phyloP scores from a whole-genome alignment of 2,888 invertebrate species.

The Sarcophaga subvicina region DNA sequence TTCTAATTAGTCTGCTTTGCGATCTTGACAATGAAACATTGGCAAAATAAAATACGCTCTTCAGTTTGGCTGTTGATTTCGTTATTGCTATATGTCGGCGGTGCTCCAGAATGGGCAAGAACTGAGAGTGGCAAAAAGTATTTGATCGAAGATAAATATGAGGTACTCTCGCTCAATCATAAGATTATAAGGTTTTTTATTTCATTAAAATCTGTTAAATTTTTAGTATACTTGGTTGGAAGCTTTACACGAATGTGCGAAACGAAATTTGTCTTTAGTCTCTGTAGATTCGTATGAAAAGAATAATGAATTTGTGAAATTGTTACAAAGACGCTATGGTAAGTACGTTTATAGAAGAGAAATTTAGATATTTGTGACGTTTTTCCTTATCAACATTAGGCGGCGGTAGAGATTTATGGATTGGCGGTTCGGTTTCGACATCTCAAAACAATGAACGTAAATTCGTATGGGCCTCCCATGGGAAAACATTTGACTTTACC shows the following conservation, averaged over 20 bases:
- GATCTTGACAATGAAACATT: constrained; percentile 60
- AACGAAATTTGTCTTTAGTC: constrained; percentile 47
- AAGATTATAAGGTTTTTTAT: not conserved
- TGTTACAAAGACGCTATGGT: constrained; percentile 55
- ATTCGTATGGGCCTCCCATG: constrained; percentile 56
- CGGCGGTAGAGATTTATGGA: constrained; percentile 49
- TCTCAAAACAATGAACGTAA: constrained; percentile 38
- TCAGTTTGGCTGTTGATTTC: constrained; percentile 29
- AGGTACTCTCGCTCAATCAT: constrained; percentile 22
- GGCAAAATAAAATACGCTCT: constrained; percentile 16
- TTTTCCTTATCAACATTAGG: constrained; percentile 1
- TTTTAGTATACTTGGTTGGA: constrained; percentile 55
- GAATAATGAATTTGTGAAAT: constrained; percentile 49
- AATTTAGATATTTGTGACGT: not conserved
- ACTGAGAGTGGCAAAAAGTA: constrained; percentile 42
- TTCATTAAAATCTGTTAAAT: not conserved
- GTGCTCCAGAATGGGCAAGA: constrained; percentile 49
- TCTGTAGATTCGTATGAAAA: constrained; percentile 50
- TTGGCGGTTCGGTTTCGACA: constrained; percentile 52
- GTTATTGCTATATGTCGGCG: constrained; percentile 7
- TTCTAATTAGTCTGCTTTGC: constrained; percentile 43
- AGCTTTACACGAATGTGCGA: constrained; percentile 49
- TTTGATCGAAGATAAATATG: constrained; percentile 55
- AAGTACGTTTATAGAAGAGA: constrained; percentile 7
- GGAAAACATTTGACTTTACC: constrained; percentile 46